These are phyloP conservation scores for Penelope pileata DNA, from an alignment of 2,113 vertebrate genomes.

Conservation along the genomic window DNA sequence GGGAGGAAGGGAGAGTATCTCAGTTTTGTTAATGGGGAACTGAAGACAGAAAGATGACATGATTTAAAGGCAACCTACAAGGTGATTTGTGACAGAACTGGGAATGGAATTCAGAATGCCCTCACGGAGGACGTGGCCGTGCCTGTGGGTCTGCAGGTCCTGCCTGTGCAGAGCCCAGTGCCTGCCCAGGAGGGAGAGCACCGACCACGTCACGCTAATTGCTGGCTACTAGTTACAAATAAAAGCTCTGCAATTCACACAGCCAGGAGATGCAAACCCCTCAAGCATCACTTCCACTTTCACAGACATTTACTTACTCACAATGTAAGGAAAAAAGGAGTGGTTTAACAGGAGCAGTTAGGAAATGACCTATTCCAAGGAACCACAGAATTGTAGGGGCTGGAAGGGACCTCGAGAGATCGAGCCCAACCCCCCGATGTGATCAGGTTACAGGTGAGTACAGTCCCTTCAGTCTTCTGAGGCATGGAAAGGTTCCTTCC, in stretches of 20 bases:
- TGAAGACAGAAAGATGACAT: background rate
- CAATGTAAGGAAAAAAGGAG: background rate
- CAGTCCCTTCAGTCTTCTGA: background rate
- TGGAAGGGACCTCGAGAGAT: no score
- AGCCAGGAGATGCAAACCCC: accelerated
- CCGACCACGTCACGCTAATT: accelerated
- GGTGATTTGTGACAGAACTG: background rate
- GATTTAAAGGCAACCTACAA: background rate
- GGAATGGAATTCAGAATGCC: accelerated
- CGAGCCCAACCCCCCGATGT: no score
- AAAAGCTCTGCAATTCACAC: background rate
- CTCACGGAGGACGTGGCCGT: accelerated
- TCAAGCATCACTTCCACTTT: background rate
- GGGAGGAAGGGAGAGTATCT: background rate
- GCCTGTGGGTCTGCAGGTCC: background rate
- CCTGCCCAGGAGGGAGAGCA: background rate
- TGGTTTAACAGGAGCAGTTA: background rate
- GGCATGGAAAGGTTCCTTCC: background rate
- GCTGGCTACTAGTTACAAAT: background rate
- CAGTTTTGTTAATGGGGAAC: background rate
- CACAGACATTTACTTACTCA: background rate
- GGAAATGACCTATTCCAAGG: background rate
- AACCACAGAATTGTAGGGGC: no score
- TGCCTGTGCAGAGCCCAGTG: background rate
- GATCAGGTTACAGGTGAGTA: accelerated